phyloP scores from a whole-genome alignment of 2,888 invertebrate genomes.

The Glomeris marginata region DNA sequence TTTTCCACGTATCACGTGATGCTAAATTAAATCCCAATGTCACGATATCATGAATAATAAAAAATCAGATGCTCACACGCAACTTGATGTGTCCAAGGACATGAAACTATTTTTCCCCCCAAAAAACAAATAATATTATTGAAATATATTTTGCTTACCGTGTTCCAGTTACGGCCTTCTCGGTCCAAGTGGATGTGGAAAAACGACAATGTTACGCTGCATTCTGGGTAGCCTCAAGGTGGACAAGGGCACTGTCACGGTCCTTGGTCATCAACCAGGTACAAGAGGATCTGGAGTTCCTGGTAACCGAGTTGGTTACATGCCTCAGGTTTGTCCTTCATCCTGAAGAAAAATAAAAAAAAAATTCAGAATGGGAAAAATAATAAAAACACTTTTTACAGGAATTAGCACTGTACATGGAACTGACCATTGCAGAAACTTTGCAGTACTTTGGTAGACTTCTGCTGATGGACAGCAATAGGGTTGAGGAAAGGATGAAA shows the following conservation, averaged over 20 bases:
- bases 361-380: too few relatives aligned
- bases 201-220: constrained; percentile 81
- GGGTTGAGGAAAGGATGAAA: neutral
- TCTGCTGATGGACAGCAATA: neutral
- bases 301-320: constrained; percentile 57
- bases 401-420: neutral
- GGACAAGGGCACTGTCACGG: constrained; percentile 75
- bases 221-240: constrained; percentile 74
- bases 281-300: constrained; percentile 52
- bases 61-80: too few relatives aligned
- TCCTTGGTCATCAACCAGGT: constrained; percentile 78
- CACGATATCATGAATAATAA: too few relatives aligned
- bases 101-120: too few relatives aligned
- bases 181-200: constrained; percentile 93
- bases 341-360: too few relatives aligned
- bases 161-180: constrained; percentile 71
- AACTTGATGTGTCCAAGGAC: too few relatives aligned
- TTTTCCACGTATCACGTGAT: too few relatives aligned
- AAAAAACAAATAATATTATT: too few relatives aligned
- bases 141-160: too few relatives aligned
- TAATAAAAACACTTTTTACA: constrained; percentile 2
- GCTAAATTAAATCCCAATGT: too few relatives aligned
- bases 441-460: neutral
- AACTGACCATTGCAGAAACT: neutral
- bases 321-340: constrained; percentile 66